These are phyloP conservation scores for Melanophora roralis DNA, from an alignment of 2,888 invertebrate genomes.

Conservation along the genomic window DNA sequence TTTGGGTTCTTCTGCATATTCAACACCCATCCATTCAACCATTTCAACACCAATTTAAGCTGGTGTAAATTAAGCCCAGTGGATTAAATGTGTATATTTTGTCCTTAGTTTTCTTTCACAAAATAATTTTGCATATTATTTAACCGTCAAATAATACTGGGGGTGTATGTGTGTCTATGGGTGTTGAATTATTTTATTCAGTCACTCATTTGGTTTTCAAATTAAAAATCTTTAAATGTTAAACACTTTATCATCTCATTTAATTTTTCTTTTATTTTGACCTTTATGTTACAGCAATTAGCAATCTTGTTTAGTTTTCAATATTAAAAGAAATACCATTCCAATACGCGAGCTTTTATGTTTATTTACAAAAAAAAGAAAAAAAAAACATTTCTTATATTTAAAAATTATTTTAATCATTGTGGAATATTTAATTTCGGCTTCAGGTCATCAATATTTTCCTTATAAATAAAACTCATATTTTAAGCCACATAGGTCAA, in stretches of 20 bases:
- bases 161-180: not conserved
- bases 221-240: constrained; percentile 1
- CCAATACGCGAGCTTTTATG: too few species aligned
- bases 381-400: too few species aligned
- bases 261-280: constrained; percentile 33
- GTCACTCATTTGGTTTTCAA: not conserved
- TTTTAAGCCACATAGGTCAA: too few species aligned
- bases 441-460: too few species aligned
- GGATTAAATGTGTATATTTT: constrained; percentile 35
- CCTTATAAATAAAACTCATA: too few species aligned
- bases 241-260: constrained; percentile 49
- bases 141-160: constrained; percentile 13
- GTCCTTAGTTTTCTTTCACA: not conserved
- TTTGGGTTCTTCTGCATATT: not conserved
- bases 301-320: not conserved
- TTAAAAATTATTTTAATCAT: too few species aligned
- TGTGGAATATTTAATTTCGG: too few species aligned
- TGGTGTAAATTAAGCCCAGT: constrained; percentile 52
- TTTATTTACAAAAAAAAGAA: too few species aligned
- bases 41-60: not conserved
- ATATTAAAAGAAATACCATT: too few species aligned
- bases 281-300: constrained; percentile 21
- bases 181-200: not conserved
- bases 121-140: constrained; percentile 30
- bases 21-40: constrained; percentile 1